phyloP scores from a whole-genome alignment of 1,140 invertebrate genomes.

The Magallana angulata region DNA sequence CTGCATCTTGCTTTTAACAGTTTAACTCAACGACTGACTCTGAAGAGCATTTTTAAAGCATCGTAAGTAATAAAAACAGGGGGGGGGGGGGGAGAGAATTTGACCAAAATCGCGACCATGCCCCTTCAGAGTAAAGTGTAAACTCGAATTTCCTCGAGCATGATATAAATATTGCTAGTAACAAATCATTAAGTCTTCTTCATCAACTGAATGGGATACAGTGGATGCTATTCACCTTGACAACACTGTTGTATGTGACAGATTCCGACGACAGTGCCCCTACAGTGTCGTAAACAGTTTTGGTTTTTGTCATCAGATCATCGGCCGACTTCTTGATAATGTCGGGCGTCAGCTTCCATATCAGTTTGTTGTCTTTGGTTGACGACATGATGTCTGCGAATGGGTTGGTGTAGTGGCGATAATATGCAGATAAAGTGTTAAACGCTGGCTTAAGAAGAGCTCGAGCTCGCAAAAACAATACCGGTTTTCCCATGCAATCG shows the following conservation, averaged over 20 bases:
- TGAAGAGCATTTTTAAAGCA: neutral
- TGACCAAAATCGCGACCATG: too few species aligned
- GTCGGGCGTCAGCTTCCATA: slow-evolving; percentile 73
- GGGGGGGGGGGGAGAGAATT: too few species aligned
- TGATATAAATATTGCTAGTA: too few species aligned
- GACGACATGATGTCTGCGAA: slow-evolving; percentile 57
- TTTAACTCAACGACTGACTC: neutral
- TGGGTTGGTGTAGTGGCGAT: neutral
- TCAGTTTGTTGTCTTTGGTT: slow-evolving; percentile 63
- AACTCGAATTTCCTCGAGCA: neutral
- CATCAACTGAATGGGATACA: neutral
- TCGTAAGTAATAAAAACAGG: neutral
- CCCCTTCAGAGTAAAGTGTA: too few species aligned
- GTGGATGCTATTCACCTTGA: slow-evolving; percentile 75
- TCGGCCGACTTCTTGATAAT: slow-evolving; percentile 73
- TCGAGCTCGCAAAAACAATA: slow-evolving; percentile 7
- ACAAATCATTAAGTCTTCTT: neutral
- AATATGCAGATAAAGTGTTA: neutral
- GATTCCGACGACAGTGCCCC: slow-evolving; percentile 73
- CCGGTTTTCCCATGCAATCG: slow-evolving; percentile 15
- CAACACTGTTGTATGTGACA: slow-evolving; percentile 77
- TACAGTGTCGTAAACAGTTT: slow-evolving; percentile 77
- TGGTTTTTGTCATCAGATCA: slow-evolving; percentile 74
- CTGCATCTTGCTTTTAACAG: too few species aligned
- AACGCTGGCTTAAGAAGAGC: neutral